A percentile compares a stretch with the other conserved stretches of the same genome.
Conservation (phyloP, 2,888 invertebrate genomes). For the Leptinotarsa peninsularis region DNA sequence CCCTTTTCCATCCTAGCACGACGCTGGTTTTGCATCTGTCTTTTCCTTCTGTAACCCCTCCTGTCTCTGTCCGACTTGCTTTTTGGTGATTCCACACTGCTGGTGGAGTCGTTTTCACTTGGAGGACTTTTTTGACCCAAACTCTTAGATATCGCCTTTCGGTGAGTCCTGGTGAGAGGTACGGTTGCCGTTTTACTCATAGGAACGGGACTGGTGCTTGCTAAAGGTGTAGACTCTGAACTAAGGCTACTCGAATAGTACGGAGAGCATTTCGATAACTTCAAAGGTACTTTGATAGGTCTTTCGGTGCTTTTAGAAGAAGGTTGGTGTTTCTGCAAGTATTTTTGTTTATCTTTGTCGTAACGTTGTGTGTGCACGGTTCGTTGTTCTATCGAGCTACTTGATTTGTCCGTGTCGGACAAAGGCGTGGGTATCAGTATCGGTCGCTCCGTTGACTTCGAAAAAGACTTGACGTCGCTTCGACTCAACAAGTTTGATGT, state of each 20-base stretch:
- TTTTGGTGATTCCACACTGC: conserved; percentile 78
- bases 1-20: conserved; percentile 69
- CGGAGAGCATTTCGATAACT: conserved; percentile 77
- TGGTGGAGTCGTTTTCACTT: conserved; percentile 81
- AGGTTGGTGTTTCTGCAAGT: conserved; percentile 56
- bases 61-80: conserved; percentile 68
- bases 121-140: conserved; percentile 78
- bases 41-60: conserved; percentile 76
- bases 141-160: conserved; percentile 70
- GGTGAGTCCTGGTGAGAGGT: conserved; percentile 62
- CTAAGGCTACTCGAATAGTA: conserved; percentile 82
- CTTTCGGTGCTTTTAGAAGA: conserved; percentile 62
- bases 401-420: conserved; percentile 67
- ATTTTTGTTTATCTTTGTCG: conserved; percentile 63
- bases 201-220: conserved; percentile 71
- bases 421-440: conserved; percentile 68
- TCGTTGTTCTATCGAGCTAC: conserved; percentile 68
- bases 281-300: conserved; percentile 66
- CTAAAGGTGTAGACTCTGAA: conserved; percentile 79
- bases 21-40: conserved; percentile 71
- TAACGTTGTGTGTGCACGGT: conserved; percentile 63
- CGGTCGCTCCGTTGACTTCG: conserved; percentile 69
- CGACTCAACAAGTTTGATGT: conserved; percentile 48
- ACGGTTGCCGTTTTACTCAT: conserved; percentile 72
- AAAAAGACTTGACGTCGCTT: conserved; percentile 59